Conservation (phyloP, 2,113 vertebrate species). For the Brachyhypopomus occidentalis region DNA sequence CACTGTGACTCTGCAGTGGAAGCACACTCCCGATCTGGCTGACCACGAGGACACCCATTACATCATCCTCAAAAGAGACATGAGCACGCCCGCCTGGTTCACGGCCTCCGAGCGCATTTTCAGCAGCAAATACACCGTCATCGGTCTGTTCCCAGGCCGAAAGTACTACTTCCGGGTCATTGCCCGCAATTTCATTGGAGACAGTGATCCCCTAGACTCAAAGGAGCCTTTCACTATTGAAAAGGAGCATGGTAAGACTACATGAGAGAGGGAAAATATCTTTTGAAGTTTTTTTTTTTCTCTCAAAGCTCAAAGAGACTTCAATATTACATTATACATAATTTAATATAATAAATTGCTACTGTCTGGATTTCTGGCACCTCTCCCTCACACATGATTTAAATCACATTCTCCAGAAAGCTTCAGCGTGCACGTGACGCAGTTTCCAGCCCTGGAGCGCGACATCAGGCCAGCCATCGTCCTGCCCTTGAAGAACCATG, state of each 20-base stretch:
- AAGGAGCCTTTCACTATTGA: constrained; percentile 65
- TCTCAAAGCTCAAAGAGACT: too few relatives aligned
- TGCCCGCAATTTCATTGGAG: constrained; percentile 63
- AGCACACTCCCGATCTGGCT: constrained; percentile 67
- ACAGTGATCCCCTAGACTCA: constrained; percentile 69
- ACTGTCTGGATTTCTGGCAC: not conserved
- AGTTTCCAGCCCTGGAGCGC: constrained; percentile 52
- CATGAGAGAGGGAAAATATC: too few relatives aligned
- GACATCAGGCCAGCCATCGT: constrained; percentile 66
- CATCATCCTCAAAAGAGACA: constrained; percentile 69
- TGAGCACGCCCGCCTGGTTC: constrained; percentile 67
- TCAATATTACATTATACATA: too few relatives aligned
- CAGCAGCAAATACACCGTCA: constrained; percentile 69
- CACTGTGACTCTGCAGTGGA: constrained; percentile 69
- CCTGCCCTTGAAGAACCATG: constrained; percentile 63
- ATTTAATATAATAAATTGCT: too few relatives aligned
- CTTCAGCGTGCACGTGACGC: constrained; percentile 53
- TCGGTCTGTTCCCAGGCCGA: constrained; percentile 65
- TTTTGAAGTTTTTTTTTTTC: too few relatives aligned
- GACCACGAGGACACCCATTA: constrained; percentile 59
- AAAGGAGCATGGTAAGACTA: constrained; percentile 66
- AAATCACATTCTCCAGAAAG: constrained; percentile 42
- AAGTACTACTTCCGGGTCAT: constrained; percentile 74
- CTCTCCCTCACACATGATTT: not conserved
- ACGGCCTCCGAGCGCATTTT: constrained; percentile 61